Evolutionary conservation across 1,140 invertebrate genomes (phyloP).

Genomic region (Eufriesea mexicana): DNA sequence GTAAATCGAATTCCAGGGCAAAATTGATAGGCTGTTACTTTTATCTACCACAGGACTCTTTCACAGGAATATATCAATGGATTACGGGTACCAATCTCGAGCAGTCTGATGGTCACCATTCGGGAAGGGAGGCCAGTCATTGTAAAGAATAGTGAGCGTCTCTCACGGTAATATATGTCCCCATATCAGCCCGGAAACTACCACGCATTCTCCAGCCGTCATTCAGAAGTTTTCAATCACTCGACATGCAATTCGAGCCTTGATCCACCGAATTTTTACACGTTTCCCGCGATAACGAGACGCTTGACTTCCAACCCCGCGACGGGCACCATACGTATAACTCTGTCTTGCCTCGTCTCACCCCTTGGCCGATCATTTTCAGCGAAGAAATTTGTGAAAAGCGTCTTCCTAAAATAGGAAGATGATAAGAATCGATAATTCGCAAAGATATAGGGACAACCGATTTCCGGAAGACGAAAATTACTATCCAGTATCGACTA

Average conservation of each 20-base stretch:
- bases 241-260: constrained; percentile 37
- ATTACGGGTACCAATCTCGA: constrained; percentile 32
- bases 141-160: constrained; percentile 47
- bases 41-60: not conserved
- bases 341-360: no score
- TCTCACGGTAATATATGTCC: constrained; percentile 41
- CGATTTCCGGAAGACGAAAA: no score
- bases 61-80: constrained; percentile 27
- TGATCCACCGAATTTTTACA: constrained; percentile 51
- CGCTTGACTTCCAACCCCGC: not conserved
- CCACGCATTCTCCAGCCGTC: constrained; percentile 36
- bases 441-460: no score
- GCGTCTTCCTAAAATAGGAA: no score
- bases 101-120: constrained; percentile 47
- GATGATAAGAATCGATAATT: no score
- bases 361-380: not conserved
- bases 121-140: constrained; percentile 27
- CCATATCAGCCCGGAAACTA: constrained; percentile 24
- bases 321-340: no score
- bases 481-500: no score
- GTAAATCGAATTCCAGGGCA: no score
- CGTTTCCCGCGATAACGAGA: not conserved
- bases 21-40: constrained; percentile 30
- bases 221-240: constrained; percentile 59
- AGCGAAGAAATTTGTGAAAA: not conserved